Conservation (phyloP, 2,113 vertebrate genomes). For the Carlito syrichta region DNA sequence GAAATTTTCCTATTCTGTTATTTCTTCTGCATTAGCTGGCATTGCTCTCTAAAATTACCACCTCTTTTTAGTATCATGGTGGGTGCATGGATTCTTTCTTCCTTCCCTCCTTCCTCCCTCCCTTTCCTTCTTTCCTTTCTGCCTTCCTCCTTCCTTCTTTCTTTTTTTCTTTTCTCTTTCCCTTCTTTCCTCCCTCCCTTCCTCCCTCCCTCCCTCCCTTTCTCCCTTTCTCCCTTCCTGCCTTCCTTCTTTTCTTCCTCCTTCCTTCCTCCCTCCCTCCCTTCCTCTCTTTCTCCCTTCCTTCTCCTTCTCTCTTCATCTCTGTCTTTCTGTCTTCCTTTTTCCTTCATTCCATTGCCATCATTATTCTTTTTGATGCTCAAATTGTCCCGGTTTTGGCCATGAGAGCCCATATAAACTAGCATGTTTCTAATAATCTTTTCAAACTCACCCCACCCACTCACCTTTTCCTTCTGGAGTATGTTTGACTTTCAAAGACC, state of each 20-base stretch:
- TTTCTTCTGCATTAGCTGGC: neutral
- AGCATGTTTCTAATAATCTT: neutral
- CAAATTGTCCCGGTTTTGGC: neutral
- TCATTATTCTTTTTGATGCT: neutral
- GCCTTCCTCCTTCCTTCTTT: too few relatives aligned
- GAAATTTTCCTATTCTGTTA: neutral
- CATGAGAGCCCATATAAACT: neutral
- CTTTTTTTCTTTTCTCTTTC: neutral
- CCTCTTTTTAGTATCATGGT: neutral
- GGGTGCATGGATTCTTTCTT: neutral
- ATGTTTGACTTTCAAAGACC: neutral
- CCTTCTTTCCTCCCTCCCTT: too few relatives aligned
- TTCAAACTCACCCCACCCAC: neutral
- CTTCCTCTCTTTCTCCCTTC: too few relatives aligned
- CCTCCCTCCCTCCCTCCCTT: too few relatives aligned
- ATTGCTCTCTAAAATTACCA: neutral
- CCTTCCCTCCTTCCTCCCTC: too few relatives aligned
- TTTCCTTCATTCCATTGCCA: neutral
- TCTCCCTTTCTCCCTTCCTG: neutral
- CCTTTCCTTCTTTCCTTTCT: too few relatives aligned
- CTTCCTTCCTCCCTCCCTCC: too few relatives aligned
- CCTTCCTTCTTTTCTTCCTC: neutral
- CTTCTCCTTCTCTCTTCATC: neutral
- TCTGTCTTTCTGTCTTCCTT: neutral
- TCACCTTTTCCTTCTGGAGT: neutral